A percentile compares a stretch with the other conserved stretches of the same genome.
Conservation (phyloP, 2,113 vertebrate species). For the Zapus hudsonius region DNA sequence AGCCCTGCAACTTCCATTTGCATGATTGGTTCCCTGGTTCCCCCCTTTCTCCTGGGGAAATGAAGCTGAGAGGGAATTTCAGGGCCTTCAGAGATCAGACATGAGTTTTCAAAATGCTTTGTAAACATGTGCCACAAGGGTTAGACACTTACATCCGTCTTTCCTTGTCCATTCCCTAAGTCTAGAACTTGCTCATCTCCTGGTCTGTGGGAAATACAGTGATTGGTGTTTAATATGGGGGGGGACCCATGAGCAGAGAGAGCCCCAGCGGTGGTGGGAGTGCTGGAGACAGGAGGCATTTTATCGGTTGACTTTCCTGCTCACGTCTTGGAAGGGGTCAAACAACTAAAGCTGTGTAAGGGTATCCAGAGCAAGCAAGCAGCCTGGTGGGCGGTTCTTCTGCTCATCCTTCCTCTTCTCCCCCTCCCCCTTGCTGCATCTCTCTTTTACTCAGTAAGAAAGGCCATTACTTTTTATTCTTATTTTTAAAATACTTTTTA, state of each 20-base stretch:
- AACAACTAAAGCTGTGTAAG: background rate
- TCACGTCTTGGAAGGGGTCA: background rate
- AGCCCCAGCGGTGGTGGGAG: background rate
- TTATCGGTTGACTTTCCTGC: conserved; percentile 10
- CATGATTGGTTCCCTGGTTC: no score
- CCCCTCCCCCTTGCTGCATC: fast-evolving
- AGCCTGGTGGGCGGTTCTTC: no score
- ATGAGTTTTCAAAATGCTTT: conserved; percentile 51
- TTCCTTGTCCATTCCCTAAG: background rate
- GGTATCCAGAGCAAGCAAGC: no score
- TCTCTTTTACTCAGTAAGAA: no score
- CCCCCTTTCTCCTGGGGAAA: conserved; percentile 35
- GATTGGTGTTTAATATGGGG: background rate
- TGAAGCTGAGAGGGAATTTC: conserved; percentile 30
- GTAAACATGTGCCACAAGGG: background rate
- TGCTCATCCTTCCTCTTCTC: background rate
- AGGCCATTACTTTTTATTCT: no score
- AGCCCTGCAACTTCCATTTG: background rate
- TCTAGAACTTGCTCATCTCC: conserved; percentile 9
- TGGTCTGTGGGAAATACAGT: background rate
- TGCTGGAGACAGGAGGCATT: background rate
- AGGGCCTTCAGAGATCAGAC: conserved; percentile 52
- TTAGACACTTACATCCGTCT: background rate
- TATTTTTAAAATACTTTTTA: no score
- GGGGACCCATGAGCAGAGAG: background rate